Evolutionary conservation across 2,797 vertebrate species (phyloP).

Genomic region (Aulostomus chinensis): DNA sequence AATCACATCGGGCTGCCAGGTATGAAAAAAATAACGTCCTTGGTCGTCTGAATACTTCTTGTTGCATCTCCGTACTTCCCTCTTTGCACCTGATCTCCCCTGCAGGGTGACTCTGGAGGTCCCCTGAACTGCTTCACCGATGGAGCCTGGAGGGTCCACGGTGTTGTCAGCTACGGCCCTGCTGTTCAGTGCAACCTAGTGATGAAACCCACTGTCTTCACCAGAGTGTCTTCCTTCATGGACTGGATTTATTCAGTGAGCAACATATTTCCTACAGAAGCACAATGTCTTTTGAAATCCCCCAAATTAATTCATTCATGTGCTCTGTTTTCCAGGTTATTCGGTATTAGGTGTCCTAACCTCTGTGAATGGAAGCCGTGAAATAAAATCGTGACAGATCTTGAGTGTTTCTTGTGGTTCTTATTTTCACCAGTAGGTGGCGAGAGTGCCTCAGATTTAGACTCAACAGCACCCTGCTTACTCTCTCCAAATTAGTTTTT

Average conservation of each 20-base stretch:
- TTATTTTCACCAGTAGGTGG: too few relatives aligned
- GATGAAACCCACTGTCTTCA: slow-evolving; percentile 75
- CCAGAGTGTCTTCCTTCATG: slow-evolving; percentile 63
- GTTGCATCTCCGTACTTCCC: background rate
- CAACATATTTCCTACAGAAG: background rate
- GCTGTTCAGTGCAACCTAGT: slow-evolving; percentile 63
- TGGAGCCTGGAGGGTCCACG: slow-evolving; percentile 67
- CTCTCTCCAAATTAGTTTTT: too few relatives aligned
- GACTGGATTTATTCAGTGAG: slow-evolving; percentile 70
- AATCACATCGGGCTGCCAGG: slow-evolving; percentile 70
- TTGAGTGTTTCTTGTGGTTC: too few relatives aligned
- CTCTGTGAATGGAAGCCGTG: too few relatives aligned
- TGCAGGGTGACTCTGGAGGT: slow-evolving; percentile 75
- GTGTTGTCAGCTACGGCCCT: slow-evolving; percentile 75
- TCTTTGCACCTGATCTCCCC: background rate
- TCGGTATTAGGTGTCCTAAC: accelerated
- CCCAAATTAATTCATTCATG: too few relatives aligned
- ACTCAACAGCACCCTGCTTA: too few relatives aligned
- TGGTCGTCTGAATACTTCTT: too few relatives aligned
- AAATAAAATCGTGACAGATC: too few relatives aligned
- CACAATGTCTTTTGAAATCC: too few relatives aligned
- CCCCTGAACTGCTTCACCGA: slow-evolving; percentile 66
- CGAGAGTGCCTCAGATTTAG: too few relatives aligned
- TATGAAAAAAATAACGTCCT: slow-evolving; percentile 19
- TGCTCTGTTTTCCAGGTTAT: slow-evolving; percentile 34